Percentiles rank a stretch among this genome's conserved stretches.
Conservation (phyloP, 2,113 vertebrate species). For the Pipa parva region DNA sequence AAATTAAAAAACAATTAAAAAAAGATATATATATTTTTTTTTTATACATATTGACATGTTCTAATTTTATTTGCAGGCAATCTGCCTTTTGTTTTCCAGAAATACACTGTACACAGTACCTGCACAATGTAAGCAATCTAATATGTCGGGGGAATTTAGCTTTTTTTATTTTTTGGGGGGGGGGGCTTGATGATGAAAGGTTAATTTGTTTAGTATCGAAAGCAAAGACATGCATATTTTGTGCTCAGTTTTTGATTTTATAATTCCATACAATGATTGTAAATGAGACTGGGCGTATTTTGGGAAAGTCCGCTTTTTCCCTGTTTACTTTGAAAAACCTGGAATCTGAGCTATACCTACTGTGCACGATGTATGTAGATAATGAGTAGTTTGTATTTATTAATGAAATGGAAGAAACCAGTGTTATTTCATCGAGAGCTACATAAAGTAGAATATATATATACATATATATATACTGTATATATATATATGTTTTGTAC, state of each 20-base stretch:
- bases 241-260: slow-evolving; percentile 28
- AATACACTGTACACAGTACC: no score
- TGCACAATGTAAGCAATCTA: no score
- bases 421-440: slow-evolving; percentile 37
- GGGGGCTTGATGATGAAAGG: no score
- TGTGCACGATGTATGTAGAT: slow-evolving; percentile 52
- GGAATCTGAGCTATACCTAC: slow-evolving; percentile 59
- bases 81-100: no score
- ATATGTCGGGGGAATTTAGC: no score
- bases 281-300: slow-evolving; percentile 19
- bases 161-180: no score
- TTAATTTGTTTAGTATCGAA: not conserved
- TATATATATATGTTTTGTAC: no score
- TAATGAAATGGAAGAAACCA: slow-evolving; percentile 24
- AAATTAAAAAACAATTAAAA: no score
- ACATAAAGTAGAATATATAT: not conserved
- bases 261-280: slow-evolving; percentile 46
- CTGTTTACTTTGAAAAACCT: slow-evolving; percentile 63
- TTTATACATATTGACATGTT: no score
- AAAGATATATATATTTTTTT: no score
- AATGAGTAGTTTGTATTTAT: slow-evolving; percentile 60
- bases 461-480: not conserved
- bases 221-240: not conserved
- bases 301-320: slow-evolving; percentile 7
- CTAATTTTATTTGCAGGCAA: no score